Evolutionary conservation across 2,797 vertebrate genomes (phyloP).

Genomic region (Bradypodion pumilum): DNA sequence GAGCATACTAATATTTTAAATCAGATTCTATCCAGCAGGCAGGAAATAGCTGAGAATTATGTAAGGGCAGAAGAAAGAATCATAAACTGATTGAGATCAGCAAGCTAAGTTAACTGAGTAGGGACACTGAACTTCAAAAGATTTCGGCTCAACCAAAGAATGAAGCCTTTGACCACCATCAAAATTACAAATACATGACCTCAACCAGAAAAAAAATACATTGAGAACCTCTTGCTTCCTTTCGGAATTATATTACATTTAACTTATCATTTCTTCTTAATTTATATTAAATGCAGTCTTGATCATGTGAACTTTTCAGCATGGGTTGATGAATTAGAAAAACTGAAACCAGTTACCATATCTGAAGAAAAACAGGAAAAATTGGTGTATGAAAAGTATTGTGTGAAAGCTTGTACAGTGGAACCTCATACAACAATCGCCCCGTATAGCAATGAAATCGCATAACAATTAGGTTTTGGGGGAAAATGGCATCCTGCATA

Average conservation of each 20-base stretch:
- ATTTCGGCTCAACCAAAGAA: neutral
- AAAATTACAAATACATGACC: constrained; percentile 19
- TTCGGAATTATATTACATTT: constrained; percentile 4
- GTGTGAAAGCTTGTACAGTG: neutral
- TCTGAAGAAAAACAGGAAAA: neutral
- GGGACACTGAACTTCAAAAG: constrained; percentile 6
- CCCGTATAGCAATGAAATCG: no score
- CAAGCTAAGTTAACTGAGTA: neutral
- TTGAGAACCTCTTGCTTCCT: constrained; percentile 8
- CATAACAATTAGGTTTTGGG: no score
- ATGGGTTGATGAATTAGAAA: neutral
- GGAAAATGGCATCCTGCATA: no score
- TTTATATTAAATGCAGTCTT: neutral
- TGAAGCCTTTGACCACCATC: constrained; percentile 4
- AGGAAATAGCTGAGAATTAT: constrained; percentile 13
- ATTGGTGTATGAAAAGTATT: neutral
- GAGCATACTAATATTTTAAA: neutral
- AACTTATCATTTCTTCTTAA: constrained; percentile 8
- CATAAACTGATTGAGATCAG: neutral
- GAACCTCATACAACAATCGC: no score
- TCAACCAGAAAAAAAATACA: neutral
- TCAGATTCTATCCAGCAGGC: neutral
- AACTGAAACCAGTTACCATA: neutral
- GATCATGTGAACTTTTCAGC: constrained; percentile 6
- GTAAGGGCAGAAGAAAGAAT: neutral